Base-by-base conservation (phyloP, 2,113 vertebrate species). In the Micronisus gabar region DNA sequence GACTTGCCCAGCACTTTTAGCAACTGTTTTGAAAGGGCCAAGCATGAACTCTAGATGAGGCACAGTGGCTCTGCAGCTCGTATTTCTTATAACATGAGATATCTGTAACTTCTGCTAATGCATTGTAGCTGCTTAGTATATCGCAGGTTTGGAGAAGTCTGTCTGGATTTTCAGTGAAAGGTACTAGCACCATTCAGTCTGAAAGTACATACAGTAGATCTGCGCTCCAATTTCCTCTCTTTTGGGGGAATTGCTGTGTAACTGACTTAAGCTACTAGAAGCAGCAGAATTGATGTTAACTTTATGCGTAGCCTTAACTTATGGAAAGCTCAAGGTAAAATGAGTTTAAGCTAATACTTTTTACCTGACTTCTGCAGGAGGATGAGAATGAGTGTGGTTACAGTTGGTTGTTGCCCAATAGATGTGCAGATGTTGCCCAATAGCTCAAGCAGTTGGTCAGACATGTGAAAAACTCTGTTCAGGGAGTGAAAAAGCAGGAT, bases 171-270 rank as follows among this genome's bases (percentile, higher is more conserved):
- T 22, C 38, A 26, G 0, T 27, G 52, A 16, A 9, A 47, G 18
- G 16, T 38, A 6, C 56, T 4, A 4, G 34, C 32, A 26, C 10
- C 9, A 1, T 40, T 20, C 23, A 18, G 32, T 13, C 32, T 45
- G 88, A 30, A 55, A 61, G 29, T 19, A 8, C 58, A 2, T 2
- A 0, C 10, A 8, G 66, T 15, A 27, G 32, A 9, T 27, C 26
- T 5, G 0, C 12, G 36, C 30, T 50, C 32, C 8, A 0, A 0
- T 9, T 52, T 23, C 27, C 53, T 27, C 29, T 7, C 2, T 23
- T 11, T 0, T 13, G 22, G 30, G 67, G 45, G 14, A 1, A 10
- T 30, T 59, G 41, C 43, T 58, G 6, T 11, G 14, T 27, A 36
- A 38, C n/a, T 78, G 52, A 11, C 15, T 56, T 20, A 20, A 53